Evolutionary conservation across 2,113 vertebrate genomes (phyloP).

Genomic region (Syrmaticus mikado): DNA sequence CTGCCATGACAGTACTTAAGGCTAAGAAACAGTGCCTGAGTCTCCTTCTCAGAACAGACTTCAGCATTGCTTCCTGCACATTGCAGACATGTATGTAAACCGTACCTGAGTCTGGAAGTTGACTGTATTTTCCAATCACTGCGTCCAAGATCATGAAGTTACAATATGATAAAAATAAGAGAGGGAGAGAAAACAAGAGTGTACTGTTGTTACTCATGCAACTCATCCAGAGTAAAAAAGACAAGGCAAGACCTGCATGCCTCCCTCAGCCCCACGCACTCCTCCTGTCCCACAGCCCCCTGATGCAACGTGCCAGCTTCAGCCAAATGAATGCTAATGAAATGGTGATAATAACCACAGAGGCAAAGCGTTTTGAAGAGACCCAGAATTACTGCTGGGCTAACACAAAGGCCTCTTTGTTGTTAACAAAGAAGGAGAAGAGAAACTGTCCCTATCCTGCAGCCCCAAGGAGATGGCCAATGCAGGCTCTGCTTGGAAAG

Average conservation of each 20-base stretch:
- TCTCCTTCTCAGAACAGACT: background rate
- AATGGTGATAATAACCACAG: background rate
- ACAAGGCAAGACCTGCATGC: background rate
- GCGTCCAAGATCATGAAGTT: constrained; percentile 30
- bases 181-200: background rate
- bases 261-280: background rate
- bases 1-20: background rate
- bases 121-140: constrained; percentile 98
- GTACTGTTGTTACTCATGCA: background rate
- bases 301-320: background rate
- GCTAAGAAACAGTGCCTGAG: background rate
- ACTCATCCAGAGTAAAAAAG: background rate
- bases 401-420: constrained; percentile 56
- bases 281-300: background rate
- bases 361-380: background rate
- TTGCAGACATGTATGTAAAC: background rate
- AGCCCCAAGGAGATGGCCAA: background rate
- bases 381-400: constrained; percentile 7
- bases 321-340: constrained; percentile 35
- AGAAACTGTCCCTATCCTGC: background rate
- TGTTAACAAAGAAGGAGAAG: background rate
- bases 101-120: constrained; percentile 93
- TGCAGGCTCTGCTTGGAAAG: background rate
- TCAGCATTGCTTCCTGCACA: background rate
- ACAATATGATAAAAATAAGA: background rate